Evolutionary conservation across 2,113 vertebrate genomes (phyloP).

Genomic region (Calidris pugnax): DNA sequence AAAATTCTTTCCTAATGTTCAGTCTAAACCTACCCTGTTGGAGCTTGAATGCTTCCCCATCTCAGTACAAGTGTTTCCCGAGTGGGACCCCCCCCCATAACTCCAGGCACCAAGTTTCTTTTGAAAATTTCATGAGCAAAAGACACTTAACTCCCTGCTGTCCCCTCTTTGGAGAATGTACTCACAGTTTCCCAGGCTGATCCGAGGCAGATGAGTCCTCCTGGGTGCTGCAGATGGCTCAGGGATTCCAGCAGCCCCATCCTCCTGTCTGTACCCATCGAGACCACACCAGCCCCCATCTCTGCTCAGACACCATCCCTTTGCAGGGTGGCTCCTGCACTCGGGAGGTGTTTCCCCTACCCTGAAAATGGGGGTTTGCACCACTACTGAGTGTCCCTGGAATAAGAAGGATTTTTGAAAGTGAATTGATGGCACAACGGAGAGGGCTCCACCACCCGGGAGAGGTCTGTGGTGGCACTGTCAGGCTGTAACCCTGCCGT

Average conservation of each 20-base stretch:
- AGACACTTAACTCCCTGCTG: background rate
- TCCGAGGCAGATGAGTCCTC: background rate
- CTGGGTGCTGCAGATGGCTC: background rate
- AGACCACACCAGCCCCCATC: fast-evolving
- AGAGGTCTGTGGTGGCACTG: background rate
- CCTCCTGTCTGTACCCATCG: background rate
- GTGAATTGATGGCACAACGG: background rate
- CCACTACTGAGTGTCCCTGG: background rate
- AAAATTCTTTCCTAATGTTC: no score
- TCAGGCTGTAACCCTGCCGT: fast-evolving
- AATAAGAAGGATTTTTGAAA: background rate
- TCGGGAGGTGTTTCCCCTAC: background rate
- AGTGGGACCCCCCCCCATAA: background rate
- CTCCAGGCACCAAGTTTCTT: background rate
- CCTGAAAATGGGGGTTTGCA: background rate
- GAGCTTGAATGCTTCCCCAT: no score
- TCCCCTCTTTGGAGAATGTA: background rate
- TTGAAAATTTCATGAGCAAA: background rate
- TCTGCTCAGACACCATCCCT: fast-evolving
- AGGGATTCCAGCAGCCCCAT: background rate
- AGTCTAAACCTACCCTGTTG: no score
- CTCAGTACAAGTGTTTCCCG: no score
- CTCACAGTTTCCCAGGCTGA: background rate
- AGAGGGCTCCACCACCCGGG: background rate
- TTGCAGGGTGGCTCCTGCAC: background rate